Evolutionary conservation across 1,140 invertebrate species (phyloP).

Genomic region (Drosophila kanapiae): DNA sequence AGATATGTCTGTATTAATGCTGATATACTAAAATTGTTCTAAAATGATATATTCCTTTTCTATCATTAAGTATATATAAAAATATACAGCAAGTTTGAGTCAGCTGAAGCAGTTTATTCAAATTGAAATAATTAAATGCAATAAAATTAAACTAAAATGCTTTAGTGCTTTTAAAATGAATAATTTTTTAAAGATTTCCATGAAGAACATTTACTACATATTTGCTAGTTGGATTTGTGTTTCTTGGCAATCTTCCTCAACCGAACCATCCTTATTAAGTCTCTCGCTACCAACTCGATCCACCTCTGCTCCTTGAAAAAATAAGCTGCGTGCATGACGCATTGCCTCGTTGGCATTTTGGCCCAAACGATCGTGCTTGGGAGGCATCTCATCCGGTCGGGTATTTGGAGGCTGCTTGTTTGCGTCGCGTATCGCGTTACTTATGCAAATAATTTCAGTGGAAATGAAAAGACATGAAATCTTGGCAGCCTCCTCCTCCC

Average conservation of each 20-base stretch:
- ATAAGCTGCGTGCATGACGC: slow-evolving; percentile 75
- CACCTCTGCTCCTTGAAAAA: slow-evolving; percentile 17
- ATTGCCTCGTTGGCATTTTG: slow-evolving; percentile 73
- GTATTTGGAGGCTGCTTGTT: slow-evolving; percentile 56
- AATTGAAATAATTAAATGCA: no score
- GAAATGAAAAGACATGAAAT: slow-evolving; percentile 73
- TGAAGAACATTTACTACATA: background rate
- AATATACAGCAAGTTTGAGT: no score
- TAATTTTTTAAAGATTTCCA: no score
- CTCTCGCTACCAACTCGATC: background rate
- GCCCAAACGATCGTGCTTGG: slow-evolving; percentile 74
- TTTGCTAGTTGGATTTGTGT: background rate
- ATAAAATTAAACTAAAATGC: no score
- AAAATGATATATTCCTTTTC: no score
- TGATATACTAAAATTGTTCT: no score
- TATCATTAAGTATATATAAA: no score
- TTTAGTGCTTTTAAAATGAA: no score
- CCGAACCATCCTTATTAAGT: background rate
- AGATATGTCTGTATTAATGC: no score
- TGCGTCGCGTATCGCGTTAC: slow-evolving; percentile 76
- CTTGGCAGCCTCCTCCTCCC: slow-evolving; percentile 12
- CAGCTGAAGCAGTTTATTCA: no score
- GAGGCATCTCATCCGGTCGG: slow-evolving; percentile 59
- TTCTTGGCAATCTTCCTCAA: no score
- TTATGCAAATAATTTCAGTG: slow-evolving; percentile 83